A percentile compares a stretch with the other conserved stretches of the same genome.
phyloP scores from a whole-genome alignment of 2,113 vertebrate species.

The Tachycineta bicolor region DNA sequence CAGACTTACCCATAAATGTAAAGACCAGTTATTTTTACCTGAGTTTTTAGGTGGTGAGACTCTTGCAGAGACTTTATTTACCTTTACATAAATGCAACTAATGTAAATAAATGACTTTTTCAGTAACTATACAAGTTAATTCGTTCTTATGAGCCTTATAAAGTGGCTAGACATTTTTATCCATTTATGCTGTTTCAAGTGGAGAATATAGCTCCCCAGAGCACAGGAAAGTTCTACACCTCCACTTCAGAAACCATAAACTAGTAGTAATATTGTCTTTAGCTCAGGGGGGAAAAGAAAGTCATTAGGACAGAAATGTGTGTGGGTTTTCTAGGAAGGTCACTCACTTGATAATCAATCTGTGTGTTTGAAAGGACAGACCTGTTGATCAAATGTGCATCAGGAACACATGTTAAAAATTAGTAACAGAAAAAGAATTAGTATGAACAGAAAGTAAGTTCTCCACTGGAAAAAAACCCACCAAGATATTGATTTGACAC shows the following conservation, averaged over 20 bases:
- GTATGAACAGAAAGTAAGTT: neutral
- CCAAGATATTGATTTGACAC: neutral
- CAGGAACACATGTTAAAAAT: neutral
- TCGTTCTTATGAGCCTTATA: neutral
- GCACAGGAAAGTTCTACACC: neutral
- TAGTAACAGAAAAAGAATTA: neutral
- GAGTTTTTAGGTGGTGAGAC: neutral
- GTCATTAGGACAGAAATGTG: neutral
- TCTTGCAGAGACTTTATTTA: neutral
- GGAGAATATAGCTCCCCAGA: neutral
- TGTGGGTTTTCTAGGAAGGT: neutral
- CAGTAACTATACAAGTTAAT: neutral
- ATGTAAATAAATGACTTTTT: neutral
- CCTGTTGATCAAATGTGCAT: neutral
- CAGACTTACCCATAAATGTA: neutral
- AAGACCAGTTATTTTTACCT: neutral
- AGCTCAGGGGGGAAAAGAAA: neutral
- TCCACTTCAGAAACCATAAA: neutral
- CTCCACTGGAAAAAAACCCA: neutral
- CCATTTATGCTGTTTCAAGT: neutral
- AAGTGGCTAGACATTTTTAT: constrained; percentile 40
- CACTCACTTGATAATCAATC: neutral
- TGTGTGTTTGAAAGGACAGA: neutral
- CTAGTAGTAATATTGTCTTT: neutral
- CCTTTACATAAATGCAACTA: neutral